Percentiles rank a stretch among this genome's conserved stretches.
These are phyloP conservation scores for Trypoxylon attenuatum DNA, from an alignment of 2,888 invertebrate species.

Conservation along the genomic window DNA sequence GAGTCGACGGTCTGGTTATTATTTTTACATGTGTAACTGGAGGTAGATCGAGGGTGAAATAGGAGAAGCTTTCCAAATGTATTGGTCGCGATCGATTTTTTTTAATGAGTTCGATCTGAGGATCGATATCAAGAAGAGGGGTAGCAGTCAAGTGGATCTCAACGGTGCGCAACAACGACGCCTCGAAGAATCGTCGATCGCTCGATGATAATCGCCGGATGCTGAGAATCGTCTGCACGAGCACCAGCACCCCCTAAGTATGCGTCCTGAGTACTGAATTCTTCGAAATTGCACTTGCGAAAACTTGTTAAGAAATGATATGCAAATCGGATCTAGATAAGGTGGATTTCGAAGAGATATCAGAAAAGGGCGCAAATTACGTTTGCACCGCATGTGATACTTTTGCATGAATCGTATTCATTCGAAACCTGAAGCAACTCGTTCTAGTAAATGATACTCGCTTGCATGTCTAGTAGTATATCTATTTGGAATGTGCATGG, in stretches of 20 bases:
- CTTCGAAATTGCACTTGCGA: too few species aligned
- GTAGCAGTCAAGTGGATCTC: background rate
- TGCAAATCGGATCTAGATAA: too few species aligned
- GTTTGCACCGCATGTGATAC: constrained; percentile 56
- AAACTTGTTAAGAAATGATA: too few species aligned
- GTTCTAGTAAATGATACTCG: too few species aligned
- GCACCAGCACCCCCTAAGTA: constrained; percentile 51
- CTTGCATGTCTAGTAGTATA: constrained; percentile 43
- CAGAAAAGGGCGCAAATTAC: constrained; percentile 36
- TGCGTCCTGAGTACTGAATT: constrained; percentile 37
- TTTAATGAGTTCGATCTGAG: background rate
- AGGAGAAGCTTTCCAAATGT: too few species aligned
- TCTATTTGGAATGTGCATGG: constrained; percentile 44
- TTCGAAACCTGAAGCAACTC: constrained; percentile 17
- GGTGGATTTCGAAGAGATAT: constrained; percentile 21
- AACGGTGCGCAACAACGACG: constrained; percentile 13
- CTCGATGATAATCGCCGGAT: constrained; percentile 46
- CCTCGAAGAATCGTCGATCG: constrained; percentile 31
- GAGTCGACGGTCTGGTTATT: too few species aligned
- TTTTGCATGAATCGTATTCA: constrained; percentile 47
- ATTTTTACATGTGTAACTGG: too few species aligned
- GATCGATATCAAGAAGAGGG: too few species aligned
- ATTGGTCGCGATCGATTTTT: background rate
- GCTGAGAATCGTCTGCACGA: constrained; percentile 53
- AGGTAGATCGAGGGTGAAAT: background rate